Base-by-base conservation (phyloP, 2,888 invertebrate species). In the Scaptomyza cyrtandrae region DNA sequence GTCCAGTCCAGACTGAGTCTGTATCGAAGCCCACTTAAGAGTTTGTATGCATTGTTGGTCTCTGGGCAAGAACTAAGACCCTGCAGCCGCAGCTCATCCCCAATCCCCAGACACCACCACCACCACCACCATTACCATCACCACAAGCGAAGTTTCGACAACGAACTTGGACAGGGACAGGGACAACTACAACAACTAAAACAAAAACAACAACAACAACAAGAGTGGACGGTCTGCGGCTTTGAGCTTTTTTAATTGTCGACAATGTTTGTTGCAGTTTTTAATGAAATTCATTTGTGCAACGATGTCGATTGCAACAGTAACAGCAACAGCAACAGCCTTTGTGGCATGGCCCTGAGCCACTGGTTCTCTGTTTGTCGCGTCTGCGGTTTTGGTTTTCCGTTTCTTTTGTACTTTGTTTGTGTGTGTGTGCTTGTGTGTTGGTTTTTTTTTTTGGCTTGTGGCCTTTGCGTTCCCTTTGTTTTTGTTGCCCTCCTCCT, bases 211-310 rank as follows among this genome's bases (percentile, higher is more conserved):
- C 37, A 27, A 48, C 43, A 44, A 71, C 58, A 56, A 52, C 71
- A 35, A 31, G 31, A 31, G 16, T 16, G 41, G 72, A 68, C 76
- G 77, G 55, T 76, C 75, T 78, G 75, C 48, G 67, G 71, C 75
- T 77, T 78, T 79, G 71, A 75, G 71, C 71, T 74, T 81, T 78
- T 78, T 86, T 86, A 86, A 86, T 86, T 86, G 86, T 88, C 84
- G 88, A 88, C 88, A 88, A 86, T 88, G 87, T 86, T 86, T 88
- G 85, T 76, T 80, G 87, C 85, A 81, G 77, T 71, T 79, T 82
- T 86, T 86, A 86, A 86, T 86, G 86, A 86, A 86, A 86, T 86
- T 88, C 86, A 84, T 76, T 81, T 80, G 83, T 79, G 77, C 73
- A 71, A 57, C 78, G 62, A 62, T 71, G 71, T 78, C 74, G 74